These are phyloP conservation scores for Pelochelys cantorii DNA, from an alignment of 2,797 vertebrate genomes.

Conservation along the genomic window DNA sequence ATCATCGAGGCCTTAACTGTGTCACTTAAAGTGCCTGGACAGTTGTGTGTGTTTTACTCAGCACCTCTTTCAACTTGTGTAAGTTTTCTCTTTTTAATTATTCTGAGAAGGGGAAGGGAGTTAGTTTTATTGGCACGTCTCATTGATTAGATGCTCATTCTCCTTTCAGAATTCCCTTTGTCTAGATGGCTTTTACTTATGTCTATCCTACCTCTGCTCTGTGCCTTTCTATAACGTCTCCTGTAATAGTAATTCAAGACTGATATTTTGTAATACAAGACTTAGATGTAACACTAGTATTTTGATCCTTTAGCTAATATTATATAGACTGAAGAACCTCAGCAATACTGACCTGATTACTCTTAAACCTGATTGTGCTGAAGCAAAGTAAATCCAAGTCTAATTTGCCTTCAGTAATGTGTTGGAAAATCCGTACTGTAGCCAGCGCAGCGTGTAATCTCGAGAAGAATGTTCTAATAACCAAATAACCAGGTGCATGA, in stretches of 20 bases:
- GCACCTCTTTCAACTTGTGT: neutral
- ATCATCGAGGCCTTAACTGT: slow-evolving; percentile 2
- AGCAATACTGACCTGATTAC: slow-evolving; percentile 30
- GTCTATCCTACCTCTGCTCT: slow-evolving; percentile 52
- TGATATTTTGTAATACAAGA: neutral
- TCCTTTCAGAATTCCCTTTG: neutral
- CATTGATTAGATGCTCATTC: neutral
- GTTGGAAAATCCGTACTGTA: neutral
- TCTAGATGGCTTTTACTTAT: neutral
- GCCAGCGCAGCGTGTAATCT: neutral
- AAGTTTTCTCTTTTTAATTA: neutral
- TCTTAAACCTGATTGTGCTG: neutral
- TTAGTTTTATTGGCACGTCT: neutral
- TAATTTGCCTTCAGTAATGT: neutral
- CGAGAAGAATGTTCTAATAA: neutral
- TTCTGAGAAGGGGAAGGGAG: neutral
- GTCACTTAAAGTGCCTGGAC: neutral
- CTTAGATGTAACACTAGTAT: neutral
- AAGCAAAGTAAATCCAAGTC: neutral
- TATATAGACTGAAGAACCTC: neutral
- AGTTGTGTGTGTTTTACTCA: neutral
- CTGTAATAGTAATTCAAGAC: neutral
- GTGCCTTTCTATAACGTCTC: slow-evolving; percentile 34
- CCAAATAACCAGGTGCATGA: neutral
- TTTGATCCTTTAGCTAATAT: slow-evolving; percentile 24